These are phyloP conservation scores for Amia ocellicauda DNA, from an alignment of 2,113 vertebrate species.

Conservation along the genomic window DNA sequence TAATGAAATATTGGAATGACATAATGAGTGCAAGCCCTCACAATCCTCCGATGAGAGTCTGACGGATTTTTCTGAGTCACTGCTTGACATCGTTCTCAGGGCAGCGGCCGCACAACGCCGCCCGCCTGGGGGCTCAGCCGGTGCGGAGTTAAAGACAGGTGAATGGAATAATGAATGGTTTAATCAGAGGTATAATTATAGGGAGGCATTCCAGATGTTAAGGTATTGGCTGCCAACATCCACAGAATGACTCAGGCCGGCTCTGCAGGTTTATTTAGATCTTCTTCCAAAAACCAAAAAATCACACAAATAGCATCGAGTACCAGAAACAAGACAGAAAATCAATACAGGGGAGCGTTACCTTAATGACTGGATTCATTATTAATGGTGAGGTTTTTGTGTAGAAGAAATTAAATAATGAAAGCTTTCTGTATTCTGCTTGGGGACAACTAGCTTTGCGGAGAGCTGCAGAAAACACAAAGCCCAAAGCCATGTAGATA, in stretches of 20 bases:
- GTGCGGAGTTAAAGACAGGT: not conserved
- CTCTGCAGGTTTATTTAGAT: not conserved
- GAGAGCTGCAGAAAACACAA: too few species aligned
- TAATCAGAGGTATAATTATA: constrained; percentile 4
- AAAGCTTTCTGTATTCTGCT: not conserved
- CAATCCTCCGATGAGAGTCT: not conserved
- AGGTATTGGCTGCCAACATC: constrained; percentile 4
- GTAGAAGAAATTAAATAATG: not conserved
- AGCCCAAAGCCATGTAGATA: too few species aligned
- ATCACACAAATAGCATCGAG: not conserved
- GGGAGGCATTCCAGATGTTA: constrained; percentile 5
- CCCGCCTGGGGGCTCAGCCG: not conserved
- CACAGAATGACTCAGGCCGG: not conserved
- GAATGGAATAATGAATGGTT: not conserved
- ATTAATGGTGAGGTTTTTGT: not conserved
- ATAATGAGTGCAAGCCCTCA: not conserved
- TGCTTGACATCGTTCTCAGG: not conserved
- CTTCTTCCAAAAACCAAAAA: not conserved
- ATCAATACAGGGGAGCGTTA: not conserved
- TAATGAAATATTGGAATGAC: not conserved
- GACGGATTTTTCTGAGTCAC: not conserved
- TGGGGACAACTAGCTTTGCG: too few species aligned
- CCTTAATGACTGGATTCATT: not conserved
- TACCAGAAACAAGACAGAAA: not conserved
- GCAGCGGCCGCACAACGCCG: not conserved